A percentile compares a stretch with the other conserved stretches of the same genome.
These are phyloP conservation scores for Semnornis frantzii DNA, from an alignment of 2,113 vertebrate species.

Conservation along the genomic window DNA sequence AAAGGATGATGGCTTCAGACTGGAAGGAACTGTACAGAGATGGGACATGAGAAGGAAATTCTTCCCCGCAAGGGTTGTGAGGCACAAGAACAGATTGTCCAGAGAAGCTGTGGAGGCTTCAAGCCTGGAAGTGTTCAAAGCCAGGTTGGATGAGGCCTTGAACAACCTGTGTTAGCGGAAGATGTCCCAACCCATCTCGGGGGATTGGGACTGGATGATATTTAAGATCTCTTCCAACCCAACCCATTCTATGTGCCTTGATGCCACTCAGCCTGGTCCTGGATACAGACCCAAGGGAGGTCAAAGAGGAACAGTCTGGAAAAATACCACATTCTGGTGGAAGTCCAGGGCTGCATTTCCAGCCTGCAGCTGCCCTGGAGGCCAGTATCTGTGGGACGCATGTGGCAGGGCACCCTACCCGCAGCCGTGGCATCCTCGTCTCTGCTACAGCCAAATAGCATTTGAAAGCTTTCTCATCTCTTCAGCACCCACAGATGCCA, in stretches of 20 bases:
- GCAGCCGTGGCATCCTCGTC: not conserved
- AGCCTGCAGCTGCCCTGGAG: not conserved
- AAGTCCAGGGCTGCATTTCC: not conserved
- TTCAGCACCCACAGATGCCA: not conserved
- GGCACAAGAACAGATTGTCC: too few relatives aligned
- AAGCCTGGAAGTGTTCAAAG: too few relatives aligned
- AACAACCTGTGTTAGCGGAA: too few relatives aligned
- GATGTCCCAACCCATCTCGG: too few relatives aligned
- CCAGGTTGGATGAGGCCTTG: too few relatives aligned
- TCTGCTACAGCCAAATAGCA: accelerated
- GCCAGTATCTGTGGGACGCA: accelerated
- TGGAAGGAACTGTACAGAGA: too few relatives aligned
- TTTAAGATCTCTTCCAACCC: too few relatives aligned
- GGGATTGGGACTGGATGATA: too few relatives aligned
- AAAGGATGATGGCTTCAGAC: too few relatives aligned
- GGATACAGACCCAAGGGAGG: not conserved
- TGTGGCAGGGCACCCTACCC: accelerated
- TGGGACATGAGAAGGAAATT: too few relatives aligned
- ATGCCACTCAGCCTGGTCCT: not conserved
- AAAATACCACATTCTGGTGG: accelerated
- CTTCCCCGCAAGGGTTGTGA: too few relatives aligned
- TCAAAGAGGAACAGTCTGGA: not conserved
- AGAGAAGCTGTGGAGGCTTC: too few relatives aligned
- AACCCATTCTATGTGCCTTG: not conserved
- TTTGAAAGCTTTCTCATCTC: not conserved